Base-by-base conservation (phyloP, 2,797 vertebrate genomes). In the Macroramphosus scolopax region DNA sequence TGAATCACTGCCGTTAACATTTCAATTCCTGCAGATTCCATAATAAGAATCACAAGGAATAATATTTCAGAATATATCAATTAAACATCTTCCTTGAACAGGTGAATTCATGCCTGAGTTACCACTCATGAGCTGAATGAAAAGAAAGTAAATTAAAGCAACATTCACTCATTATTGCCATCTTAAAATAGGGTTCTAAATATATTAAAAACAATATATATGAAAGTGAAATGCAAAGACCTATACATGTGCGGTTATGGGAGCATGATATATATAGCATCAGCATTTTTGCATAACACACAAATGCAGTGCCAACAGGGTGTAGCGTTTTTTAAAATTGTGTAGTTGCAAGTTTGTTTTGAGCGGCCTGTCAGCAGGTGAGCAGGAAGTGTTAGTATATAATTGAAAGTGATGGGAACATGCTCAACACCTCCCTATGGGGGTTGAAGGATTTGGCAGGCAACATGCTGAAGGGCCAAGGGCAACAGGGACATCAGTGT, bases 381-480 rank as follows among this genome's bases (percentile, higher is more conserved):
- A 63, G 66, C 45, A 38, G 42, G 48, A 66, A 50, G 74, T 75
- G 78, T 64, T 57, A 44, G 31, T 54, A 58, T 59, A 37, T 74
- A 78, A 82, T 51, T 60, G 52, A 69, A 77, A 70, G 65, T 17
- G 75, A 76, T 4, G 42, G 70, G 71, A 72, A 77, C 68, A 68
- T 31, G 56, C 54, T 68, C 72, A 49, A 68, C 78, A 66, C 73
- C 77, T 83, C 74, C 57, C 59, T 45, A 37, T 51, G 78, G 32
- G 20, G 71, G 79, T 63, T 30, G 3, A 39, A 39, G 38, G 47
- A 51, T 63, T 71, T 77, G 82, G 80, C 77, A 59, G 60, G 40
- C 36, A 65, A 60, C 56, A 32, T 30, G 60, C 57, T 56, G 45
- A 66, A 61, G 48, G 43, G 46, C 57, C 72, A 84, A 86, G 82